Evolutionary conservation across 2,888 invertebrate species (phyloP).

Genomic region (Drosophila buzzatii): DNA sequence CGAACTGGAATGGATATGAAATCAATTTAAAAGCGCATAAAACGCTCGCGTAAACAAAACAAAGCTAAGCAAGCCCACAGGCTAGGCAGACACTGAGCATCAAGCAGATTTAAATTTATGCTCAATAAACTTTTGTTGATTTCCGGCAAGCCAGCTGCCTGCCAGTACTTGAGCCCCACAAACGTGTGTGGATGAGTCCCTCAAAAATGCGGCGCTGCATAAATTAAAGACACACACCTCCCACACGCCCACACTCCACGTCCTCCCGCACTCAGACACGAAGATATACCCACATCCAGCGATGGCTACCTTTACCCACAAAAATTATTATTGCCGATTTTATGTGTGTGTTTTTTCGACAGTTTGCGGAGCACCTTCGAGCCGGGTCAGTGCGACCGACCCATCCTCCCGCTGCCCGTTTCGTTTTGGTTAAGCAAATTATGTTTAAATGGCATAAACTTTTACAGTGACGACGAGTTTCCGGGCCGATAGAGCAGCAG

Average conservation of each 20-base stretch:
- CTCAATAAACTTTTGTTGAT: conserved; percentile 81
- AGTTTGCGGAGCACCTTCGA: conserved; percentile 34
- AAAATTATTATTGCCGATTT: conserved; percentile 67
- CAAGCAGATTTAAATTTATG: conserved; percentile 79
- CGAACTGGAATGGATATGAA: conserved; percentile 57
- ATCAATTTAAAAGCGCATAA: conserved; percentile 78
- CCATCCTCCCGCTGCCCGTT: conserved; percentile 16
- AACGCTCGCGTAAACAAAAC: conserved; percentile 71
- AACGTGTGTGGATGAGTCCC: conserved; percentile 32
- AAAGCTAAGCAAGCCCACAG: conserved; percentile 20
- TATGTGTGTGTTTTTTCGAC: conserved; percentile 59
- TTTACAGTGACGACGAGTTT: conserved; percentile 25
- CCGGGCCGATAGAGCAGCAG: conserved; percentile 22
- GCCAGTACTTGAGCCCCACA: conserved; percentile 14
- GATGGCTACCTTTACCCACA: conserved; percentile 57
- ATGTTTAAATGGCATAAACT: conserved; percentile 73
- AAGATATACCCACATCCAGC: conserved; percentile 3
- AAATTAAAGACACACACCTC: conserved; percentile 56
- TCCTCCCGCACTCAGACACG: conserved; percentile 2
- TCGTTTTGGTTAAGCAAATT: conserved; percentile 59
- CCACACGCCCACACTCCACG: neutral
- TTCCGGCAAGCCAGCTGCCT: conserved; percentile 55
- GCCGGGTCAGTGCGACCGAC: conserved; percentile 7
- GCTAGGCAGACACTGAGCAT: conserved; percentile 43
- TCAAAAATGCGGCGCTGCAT: conserved; percentile 74